Evolutionary conservation across 2,797 vertebrate species (phyloP), one percentile per base, ranked within the genome.

Genomic region (Protosalanx chinensis): DNA sequence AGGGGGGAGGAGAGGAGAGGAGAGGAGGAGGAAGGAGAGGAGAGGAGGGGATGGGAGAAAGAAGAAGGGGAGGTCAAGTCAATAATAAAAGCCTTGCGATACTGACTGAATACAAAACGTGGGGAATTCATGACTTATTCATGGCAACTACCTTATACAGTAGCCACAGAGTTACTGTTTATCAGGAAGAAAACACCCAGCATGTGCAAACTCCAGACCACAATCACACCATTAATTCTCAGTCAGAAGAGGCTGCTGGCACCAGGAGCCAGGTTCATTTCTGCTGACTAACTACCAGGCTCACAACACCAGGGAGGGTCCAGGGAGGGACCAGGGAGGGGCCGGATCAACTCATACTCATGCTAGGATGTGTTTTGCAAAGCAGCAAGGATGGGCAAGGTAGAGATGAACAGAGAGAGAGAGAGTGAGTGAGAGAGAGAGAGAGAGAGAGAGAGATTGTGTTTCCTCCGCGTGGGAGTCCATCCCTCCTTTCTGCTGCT

Each of bases 251-350:
- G 75, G 71, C 74, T 66, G 80, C 49, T 85, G 79, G 75, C 74
- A 83, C 74, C 77, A 73, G 83, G 75, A 72, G 75, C 75, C 69
- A 70, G 67, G 81, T 79, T 84, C 62, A 81, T 76, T 78, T 82
- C 72, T 78, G 73, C 71, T 75, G 64, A 78, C 79, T 64, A 74
- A 78, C 59, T 41, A 57, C 68, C 72, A 76, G 49, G 6, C 23
- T 53, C 46, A 72, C 73, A 74, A 64, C 53, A 27, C 30, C 49
- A 27, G 73, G n/a, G n/a, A n/a, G n/a, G n/a, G n/a, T n/a, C 76
- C 74, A 35, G 32, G 69, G 67, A 63, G 71, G 72, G 65, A 41
- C 61, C 37, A 65, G 32, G 51, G 59, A 10, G 73, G 73, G 65
- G 66, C 75, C 1, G 35, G 37, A 58, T 27, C 51, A 29, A 74